Evolutionary conservation across 2,797 vertebrate genomes (phyloP), one percentile per base, ranked within the genome.

Genomic region (Hippopotamyrus pictus): DNA sequence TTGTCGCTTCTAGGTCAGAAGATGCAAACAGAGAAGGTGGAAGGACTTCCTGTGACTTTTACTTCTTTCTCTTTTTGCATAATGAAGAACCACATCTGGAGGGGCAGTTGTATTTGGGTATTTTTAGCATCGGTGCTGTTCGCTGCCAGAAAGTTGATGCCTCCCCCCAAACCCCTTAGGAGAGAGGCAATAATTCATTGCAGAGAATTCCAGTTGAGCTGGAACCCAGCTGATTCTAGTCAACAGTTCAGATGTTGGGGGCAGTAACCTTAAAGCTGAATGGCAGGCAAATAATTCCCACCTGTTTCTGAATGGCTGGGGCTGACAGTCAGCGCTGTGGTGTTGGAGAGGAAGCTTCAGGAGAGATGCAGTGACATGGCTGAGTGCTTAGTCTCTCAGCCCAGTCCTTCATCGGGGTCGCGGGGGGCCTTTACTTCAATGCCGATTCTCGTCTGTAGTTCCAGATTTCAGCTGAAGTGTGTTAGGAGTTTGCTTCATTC

Each of bases 101-200:
- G 90, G 90, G 89, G 90, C 59, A 79, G 87, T 89, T 53, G n/a
- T 92, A 65, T 29, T 76, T 5, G 90, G 79, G 91, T 97, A 96
- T 96, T 96, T 96, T 96, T 96, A 96, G 95, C 92, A 93, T 89
- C 92, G 90, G 91, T 93, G 91, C 93, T 94, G 90, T 93, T 92
- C 93, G 88, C 89, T 93, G 92, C 93, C 94, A 94, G 95, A 95
- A 96, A 95, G 92, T 94, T 93, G 88, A 90, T 93, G 90, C 87
- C 69, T 29, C 25, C 48, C 22, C 87, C 57, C 41, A 79, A 79
- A 33, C 46, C 48, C 48, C 88, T 53, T 11, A 48, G 50, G 53
- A 54, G 88, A 86, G 51, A 57, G 22, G 51, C 87, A 25, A 88
- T 92, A 92, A 92, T 93, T 91, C 91, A 90, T 90, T 90, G 90